Evolutionary conservation across 1,140 invertebrate genomes (phyloP), one percentile per base, ranked within the genome.

Genomic region (Nebria ingens): DNA sequence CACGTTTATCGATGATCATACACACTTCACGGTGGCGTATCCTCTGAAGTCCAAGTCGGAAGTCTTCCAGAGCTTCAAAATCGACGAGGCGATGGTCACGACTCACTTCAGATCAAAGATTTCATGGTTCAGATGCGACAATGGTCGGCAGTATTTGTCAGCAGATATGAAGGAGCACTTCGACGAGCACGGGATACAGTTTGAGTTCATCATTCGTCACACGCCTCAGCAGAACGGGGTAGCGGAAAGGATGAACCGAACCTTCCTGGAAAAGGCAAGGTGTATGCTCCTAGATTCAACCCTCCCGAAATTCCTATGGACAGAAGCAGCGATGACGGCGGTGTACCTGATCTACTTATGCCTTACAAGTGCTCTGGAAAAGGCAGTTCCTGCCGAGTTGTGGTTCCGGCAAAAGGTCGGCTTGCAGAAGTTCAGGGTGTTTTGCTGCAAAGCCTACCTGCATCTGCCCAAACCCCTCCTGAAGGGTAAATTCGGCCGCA

Each of bases 141-240:
- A 61, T 54, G 59, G 56, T 15, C 21, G 22, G 12, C 56, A 62
- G 49, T 61, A 61, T 51, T 15, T 57, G 11, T 53, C 52, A 15
- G 52, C 56, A 13, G 49, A 56, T 13, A 54, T 63, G 1, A 54
- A 49, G 34, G 22, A 22, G 6, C 56, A 52, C 38, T 54, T 50
- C 51, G 51, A 54, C 19, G 52, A 54, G 4, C 42, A 59, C 56
- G 52, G 62, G 1, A 64, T 64, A 45, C 40, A 63, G 25, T 57
- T 61, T 19, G 56, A 63, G 45, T 61, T 56, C 51, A 70, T 68
- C 2, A 62, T 68, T 50, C 59, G 50, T 23, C 65, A 71, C 53
- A 68, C 64, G 11, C 70, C 72, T 20, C 62, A 74, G 55, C 69
- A 74, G 59, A 75, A 76, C 61, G 72, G 73, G 2, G 59, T 72